Conservation (phyloP, 2,113 vertebrate genomes). For the Pseudois nayaur region DNA sequence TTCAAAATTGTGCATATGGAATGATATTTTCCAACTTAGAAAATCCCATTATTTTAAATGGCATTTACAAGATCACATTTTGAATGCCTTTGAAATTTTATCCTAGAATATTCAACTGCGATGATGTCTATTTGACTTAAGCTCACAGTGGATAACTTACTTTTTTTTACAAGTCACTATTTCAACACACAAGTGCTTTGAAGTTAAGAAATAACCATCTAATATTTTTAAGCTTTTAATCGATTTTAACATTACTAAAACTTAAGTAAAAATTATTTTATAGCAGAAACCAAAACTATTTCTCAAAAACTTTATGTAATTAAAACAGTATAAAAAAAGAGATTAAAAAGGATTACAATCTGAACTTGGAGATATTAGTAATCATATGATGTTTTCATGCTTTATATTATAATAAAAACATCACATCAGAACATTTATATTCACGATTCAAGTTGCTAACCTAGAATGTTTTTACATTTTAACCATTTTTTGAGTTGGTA, state of each 20-base stretch:
- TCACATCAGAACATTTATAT: not conserved
- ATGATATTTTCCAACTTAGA: constrained; percentile 1
- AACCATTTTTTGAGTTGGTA: not conserved
- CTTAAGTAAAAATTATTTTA: constrained; percentile 9
- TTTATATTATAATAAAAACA: constrained; percentile 1
- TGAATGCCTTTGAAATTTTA: constrained; percentile 64
- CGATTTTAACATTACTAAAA: constrained; percentile 14
- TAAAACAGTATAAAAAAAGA: not conserved
- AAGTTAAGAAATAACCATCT: constrained; percentile 36
- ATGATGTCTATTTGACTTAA: constrained; percentile 22
- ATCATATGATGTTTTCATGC: not conserved
- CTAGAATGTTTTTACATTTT: not conserved
- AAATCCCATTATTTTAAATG: constrained; percentile 58
- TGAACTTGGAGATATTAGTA: constrained; percentile 1
- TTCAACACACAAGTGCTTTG: constrained; percentile 12
- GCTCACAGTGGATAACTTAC: not conserved
- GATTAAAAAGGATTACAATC: constrained; percentile 4
- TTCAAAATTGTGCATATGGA: constrained; percentile 36
- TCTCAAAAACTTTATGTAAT: not conserved
- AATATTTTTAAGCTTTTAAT: constrained; percentile 22
- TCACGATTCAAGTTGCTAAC: not conserved
- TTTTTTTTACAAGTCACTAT: not conserved
- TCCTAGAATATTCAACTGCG: constrained; percentile 24
- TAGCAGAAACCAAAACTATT: constrained; percentile 18
- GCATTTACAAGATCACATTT: constrained; percentile 43